phyloP scores from a whole-genome alignment of 2,113 vertebrate genomes.

The Pangasianodon hypophthalmus region DNA sequence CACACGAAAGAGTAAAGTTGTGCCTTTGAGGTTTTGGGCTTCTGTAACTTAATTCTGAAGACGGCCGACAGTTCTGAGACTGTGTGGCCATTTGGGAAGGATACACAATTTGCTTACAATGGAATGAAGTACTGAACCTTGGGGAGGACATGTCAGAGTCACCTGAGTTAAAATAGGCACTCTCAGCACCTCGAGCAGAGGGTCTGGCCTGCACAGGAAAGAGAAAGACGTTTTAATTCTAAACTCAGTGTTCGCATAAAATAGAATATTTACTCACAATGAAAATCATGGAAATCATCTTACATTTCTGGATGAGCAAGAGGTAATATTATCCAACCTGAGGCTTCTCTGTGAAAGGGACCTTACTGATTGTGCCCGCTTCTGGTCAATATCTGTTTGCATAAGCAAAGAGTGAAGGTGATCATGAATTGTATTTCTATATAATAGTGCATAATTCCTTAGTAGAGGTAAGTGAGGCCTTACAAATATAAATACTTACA shows the following conservation, averaged over 20 bases:
- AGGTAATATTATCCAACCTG: constrained; percentile 62
- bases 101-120: constrained; percentile 68
- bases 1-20: constrained; percentile 53
- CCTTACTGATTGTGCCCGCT: constrained; percentile 70
- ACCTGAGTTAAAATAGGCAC: constrained; percentile 58
- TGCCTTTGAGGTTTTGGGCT: constrained; percentile 58
- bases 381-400: constrained; percentile 84
- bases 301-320: constrained; percentile 71
- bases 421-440: not conserved
- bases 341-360: constrained; percentile 66
- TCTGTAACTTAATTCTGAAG: constrained; percentile 63
- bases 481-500: constrained; percentile 74
- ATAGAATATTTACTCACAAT: not conserved
- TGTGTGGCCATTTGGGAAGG: constrained; percentile 49
- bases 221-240: constrained; percentile 2
- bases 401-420: not conserved
- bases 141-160: constrained; percentile 65
- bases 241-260: not conserved
- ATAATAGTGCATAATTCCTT: not conserved
- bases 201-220: constrained; percentile 63
- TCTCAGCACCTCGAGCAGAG: constrained; percentile 63
- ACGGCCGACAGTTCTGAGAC: constrained; percentile 45
- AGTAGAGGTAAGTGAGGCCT: not conserved
- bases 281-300: not conserved
- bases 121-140: constrained; percentile 67